Percentiles rank a stretch among this genome's conserved stretches.
Evolutionary conservation across 2,888 invertebrate genomes (phyloP).

Genomic region (Folsomia candida): DNA sequence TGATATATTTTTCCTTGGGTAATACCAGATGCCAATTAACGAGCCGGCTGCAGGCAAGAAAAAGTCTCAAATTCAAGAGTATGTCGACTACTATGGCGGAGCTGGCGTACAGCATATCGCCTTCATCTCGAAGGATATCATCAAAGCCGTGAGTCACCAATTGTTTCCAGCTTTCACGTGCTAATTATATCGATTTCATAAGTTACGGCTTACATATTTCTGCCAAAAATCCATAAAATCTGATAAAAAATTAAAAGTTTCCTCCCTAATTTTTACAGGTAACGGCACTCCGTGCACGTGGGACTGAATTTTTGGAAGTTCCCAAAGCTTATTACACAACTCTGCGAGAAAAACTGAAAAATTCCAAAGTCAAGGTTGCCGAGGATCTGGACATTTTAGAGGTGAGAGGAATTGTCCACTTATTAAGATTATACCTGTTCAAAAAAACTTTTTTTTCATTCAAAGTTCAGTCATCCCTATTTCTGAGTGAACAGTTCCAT

Average conservation of each 20-base stretch:
- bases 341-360: conserved; percentile 70
- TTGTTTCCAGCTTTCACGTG: no score
- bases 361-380: conserved; percentile 73
- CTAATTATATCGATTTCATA: no score
- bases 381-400: conserved; percentile 79
- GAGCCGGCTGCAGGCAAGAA: conserved; percentile 92
- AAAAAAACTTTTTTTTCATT: no score
- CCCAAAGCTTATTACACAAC: conserved; percentile 87
- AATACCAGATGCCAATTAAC: conserved; percentile 84
- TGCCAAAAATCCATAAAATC: no score
- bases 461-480: no score
- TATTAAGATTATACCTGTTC: no score
- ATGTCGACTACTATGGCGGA: conserved; percentile 96
- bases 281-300: conserved; percentile 72
- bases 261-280: conserved; percentile 61
- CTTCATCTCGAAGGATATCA: conserved; percentile 89
- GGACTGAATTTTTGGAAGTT: conserved; percentile 84
- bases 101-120: conserved; percentile 98
- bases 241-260: no score
- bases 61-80: conserved; percentile 97
- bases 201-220: no score
- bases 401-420: no score
- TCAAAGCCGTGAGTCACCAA: conserved; percentile 72
- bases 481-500: no score
- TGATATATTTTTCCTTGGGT: no score